Conservation (phyloP, 2,888 invertebrate species). For the Agonopterix subpropinquella region DNA sequence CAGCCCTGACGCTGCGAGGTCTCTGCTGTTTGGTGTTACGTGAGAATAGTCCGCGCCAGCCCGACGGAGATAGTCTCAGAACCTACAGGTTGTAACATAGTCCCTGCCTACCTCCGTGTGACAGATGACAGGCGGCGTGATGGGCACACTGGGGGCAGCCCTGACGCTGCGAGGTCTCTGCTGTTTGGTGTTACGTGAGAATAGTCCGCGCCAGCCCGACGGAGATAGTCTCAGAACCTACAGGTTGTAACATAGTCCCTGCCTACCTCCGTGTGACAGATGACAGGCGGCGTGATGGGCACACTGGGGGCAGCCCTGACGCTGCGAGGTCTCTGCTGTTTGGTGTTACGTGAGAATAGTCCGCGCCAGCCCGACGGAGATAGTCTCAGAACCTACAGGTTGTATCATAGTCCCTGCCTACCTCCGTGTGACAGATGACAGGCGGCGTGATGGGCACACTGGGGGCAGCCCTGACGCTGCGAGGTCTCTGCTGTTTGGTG, state of each 20-base stretch:
- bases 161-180: too few relatives aligned
- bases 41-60: conserved; percentile 90
- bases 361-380: conserved; percentile 90
- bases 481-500: conserved; percentile 57
- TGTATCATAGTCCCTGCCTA: neutral
- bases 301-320: conserved; percentile 11
- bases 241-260: neutral
- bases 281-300: conserved; percentile 14
- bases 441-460: conserved; percentile 15
- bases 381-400: too few relatives aligned
- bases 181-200: too few relatives aligned
- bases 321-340: conserved; percentile 44
- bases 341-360: conserved; percentile 81
- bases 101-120: too few relatives aligned
- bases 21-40: conserved; percentile 66
- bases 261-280: conserved; percentile 5
- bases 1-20: conserved; percentile 19
- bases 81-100: too few relatives aligned
- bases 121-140: too few relatives aligned
- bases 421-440: conserved; percentile 5
- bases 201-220: too few relatives aligned
- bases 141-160: too few relatives aligned
- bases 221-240: too few relatives aligned
- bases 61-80: conserved; percentile 83
- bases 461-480: conserved; percentile 13